A percentile compares a stretch with the other conserved stretches of the same genome.
phyloP scores from a whole-genome alignment of 2,113 vertebrate genomes.

The Heterotis niloticus region DNA sequence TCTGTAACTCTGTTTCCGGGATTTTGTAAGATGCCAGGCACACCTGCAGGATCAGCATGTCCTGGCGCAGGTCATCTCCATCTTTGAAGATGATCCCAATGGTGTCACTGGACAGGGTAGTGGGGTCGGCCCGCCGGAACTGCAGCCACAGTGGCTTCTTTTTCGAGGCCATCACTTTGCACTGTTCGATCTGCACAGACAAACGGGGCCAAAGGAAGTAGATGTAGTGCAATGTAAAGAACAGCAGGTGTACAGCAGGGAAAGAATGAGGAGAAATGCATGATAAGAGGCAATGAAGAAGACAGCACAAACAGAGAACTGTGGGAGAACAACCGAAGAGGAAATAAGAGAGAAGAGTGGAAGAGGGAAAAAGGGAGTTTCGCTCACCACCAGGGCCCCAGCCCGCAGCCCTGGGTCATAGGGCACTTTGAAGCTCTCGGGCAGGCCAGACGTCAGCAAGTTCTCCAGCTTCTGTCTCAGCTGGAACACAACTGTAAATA shows the following conservation, averaged over 20 bases:
- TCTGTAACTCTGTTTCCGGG: not conserved
- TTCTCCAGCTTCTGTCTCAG: conserved; percentile 90
- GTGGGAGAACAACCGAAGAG: too few relatives aligned
- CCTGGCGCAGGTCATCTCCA: conserved; percentile 92
- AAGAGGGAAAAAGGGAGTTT: not conserved
- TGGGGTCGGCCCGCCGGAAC: conserved; percentile 88
- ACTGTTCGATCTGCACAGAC: conserved; percentile 84
- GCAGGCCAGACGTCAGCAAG: conserved; percentile 79
- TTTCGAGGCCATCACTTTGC: conserved; percentile 98
- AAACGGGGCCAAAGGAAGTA: not conserved
- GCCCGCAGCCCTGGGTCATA: conserved; percentile 92
- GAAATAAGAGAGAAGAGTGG: too few relatives aligned
- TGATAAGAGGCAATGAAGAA: not conserved
- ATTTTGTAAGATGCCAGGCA: not conserved
- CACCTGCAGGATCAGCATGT: conserved; percentile 98
- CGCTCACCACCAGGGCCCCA: conserved; percentile 81
- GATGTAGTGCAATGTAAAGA: not conserved
- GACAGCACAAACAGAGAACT: not conserved
- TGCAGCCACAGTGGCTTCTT: conserved; percentile 98
- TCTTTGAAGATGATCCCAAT: conserved; percentile 98
- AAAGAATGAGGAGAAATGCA: not conserved
- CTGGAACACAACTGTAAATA: conserved; percentile 79
- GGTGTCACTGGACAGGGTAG: conserved; percentile 84
- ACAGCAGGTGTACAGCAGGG: not conserved
- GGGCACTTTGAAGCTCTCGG: conserved; percentile 84